Evolutionary conservation across 2,113 vertebrate genomes (phyloP), one percentile per base, ranked within the genome.

Genomic region (Paracanthobrama guichenoti): DNA sequence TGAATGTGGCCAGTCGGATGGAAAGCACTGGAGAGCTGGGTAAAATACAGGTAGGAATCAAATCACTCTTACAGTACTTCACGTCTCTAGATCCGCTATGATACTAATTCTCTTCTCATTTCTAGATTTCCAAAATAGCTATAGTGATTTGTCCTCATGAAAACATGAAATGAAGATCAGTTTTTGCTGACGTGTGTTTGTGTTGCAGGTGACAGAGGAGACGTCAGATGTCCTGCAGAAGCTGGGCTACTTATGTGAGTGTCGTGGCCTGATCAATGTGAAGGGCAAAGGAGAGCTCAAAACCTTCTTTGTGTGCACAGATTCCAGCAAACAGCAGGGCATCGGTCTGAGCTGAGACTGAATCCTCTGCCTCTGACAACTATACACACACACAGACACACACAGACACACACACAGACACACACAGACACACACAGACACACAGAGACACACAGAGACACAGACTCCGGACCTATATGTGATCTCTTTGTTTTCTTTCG

Each of bases 1-100:
- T 99, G 2, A 99, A 99, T 0, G 98, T 99, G 0, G 97, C 98
- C 18, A 99, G 98, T 85, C 91, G 98, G 1, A 99, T 99, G 98
- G 98, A 99, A 89, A 99, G 95, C 83, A 99, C 97, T 0, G 98
- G 98, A 44, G 96, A 98, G 46, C 95, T 99, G 8, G 98, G 97
- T 62, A 98, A 96, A 89, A 98, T 99, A 90, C 98, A 99, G 97
- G 98, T 99, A 90, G 4, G 48, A 14, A 4, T 6, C 4, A 39
- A 24, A 6, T 10, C 8, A 10, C 26, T 12, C 39, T 6, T 55
- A 20, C 3, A 20, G 71, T n/a, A 14, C 2, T 20, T 72, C 11
- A 44, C 2, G 6, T 39, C 31, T 39, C 66, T 22, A 39, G 31
- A 20, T 69, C 31, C 10, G 11, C 39, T 72, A 10, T 13, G 11